Percentiles rank a stretch among this genome's conserved stretches.
These are phyloP conservation scores for Macropis europaea DNA, from an alignment of 2,888 invertebrate species.

Conservation along the genomic window DNA sequence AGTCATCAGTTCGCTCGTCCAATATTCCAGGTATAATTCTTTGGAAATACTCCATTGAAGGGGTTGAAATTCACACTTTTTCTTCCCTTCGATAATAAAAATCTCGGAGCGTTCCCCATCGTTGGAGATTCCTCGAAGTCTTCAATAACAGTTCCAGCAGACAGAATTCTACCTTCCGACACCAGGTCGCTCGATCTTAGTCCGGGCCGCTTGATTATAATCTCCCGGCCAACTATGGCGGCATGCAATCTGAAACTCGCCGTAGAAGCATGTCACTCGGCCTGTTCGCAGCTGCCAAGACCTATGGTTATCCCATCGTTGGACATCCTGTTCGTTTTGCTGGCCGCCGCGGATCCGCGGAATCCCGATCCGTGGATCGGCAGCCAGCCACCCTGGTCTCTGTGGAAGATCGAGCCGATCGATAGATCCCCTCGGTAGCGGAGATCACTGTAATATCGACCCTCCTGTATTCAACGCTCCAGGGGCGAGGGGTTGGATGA, in stretches of 20 bases:
- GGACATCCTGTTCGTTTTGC: slow-evolving; percentile 45
- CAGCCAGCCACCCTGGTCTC: slow-evolving; percentile 29
- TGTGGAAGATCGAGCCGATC: slow-evolving; percentile 57
- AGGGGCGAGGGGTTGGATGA: background rate
- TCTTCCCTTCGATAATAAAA: too few species aligned
- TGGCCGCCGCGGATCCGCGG: slow-evolving; percentile 51
- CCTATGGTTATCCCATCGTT: slow-evolving; percentile 71
- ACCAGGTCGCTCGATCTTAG: slow-evolving; percentile 32
- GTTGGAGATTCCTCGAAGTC: slow-evolving; percentile 1
- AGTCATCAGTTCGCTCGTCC: too few species aligned
- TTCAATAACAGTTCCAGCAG: slow-evolving; percentile 9
- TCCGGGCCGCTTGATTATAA: slow-evolving; percentile 65
- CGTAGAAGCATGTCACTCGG: slow-evolving; percentile 73
- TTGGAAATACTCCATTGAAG: too few species aligned
- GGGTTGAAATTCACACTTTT: too few species aligned
- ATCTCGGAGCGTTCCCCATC: slow-evolving; percentile 10
- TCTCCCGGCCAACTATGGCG: slow-evolving; percentile 65
- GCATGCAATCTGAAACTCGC: slow-evolving; percentile 68
- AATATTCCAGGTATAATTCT: too few species aligned
- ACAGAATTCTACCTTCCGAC: slow-evolving; percentile 24
- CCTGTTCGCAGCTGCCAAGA: slow-evolving; percentile 71
- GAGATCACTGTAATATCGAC: slow-evolving; percentile 65
- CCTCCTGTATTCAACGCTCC: slow-evolving; percentile 18
- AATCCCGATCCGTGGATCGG: slow-evolving; percentile 57
- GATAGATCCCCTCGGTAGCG: slow-evolving; percentile 63